Conservation (phyloP, 2,797 vertebrate genomes). For the Sparidentex hasta region DNA sequence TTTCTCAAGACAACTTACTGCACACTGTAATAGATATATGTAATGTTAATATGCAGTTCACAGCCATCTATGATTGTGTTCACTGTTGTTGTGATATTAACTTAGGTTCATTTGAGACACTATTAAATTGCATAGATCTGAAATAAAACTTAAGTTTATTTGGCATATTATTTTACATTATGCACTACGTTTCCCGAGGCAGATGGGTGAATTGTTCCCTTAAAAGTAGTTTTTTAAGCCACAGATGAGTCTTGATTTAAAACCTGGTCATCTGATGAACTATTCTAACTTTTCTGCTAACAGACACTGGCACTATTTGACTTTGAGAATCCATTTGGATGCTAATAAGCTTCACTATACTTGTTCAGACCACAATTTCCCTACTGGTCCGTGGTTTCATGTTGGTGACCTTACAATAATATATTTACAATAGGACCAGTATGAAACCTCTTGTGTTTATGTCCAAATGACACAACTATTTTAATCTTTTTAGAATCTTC, state of each 20-base stretch:
- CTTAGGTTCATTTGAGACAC: conserved; percentile 5
- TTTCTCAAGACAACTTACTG: background rate
- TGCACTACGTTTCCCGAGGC: no score
- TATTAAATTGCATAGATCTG: background rate
- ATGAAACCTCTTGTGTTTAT: background rate
- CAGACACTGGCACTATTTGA: background rate
- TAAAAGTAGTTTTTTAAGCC: background rate
- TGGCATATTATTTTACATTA: conserved; percentile 13
- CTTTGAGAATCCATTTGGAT: background rate
- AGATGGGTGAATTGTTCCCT: no score
- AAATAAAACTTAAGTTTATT: background rate
- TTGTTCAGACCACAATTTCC: background rate
- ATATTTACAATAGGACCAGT: background rate
- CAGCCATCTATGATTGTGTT: background rate
- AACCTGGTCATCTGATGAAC: background rate
- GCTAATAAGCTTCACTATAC: background rate
- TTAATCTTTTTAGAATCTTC: background rate
- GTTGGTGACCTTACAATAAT: background rate
- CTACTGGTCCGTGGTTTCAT: background rate
- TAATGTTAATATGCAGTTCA: background rate
- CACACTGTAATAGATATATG: background rate
- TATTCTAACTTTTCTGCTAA: background rate
- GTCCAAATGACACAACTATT: background rate
- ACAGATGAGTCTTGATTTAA: background rate
- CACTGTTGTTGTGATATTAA: no score